Evolutionary conservation across 2,888 invertebrate genomes (phyloP), one percentile per base, ranked within the genome.

Genomic region (Entomobrya multifasciata): DNA sequence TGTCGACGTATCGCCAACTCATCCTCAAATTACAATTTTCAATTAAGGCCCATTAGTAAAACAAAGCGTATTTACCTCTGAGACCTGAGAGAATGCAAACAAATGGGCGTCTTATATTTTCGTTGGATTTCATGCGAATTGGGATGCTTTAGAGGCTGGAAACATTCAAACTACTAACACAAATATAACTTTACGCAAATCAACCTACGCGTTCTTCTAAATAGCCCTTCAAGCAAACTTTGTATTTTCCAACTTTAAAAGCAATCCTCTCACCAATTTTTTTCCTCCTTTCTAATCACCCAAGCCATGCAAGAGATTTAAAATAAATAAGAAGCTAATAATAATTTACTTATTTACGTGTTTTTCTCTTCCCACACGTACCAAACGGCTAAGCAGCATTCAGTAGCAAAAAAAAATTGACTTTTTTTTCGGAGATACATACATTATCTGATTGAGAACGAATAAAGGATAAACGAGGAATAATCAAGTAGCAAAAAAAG

Each of bases 41-140:
- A 78, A 78, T 78, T 78, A 78, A 62, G 60, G 47, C 62, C 78
- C 78, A 78, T 78, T 78, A 78, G 78, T 62, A 60, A 60, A 67
- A 67, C 67, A 67, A 67, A 67, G 67, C 67, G 41, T 67, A 47
- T 67, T 67, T 44, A 67, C 67, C 67, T 67, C 44, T 4, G 30
- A 62, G 62, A 30, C 62, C n/a, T 41, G 30, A n/a, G 6, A 65
- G 44, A 47, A 67, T 67, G 67, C 5, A 67, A 67, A 67, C 67
- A 62, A 62, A 27, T 62, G 62, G 62, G 62, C 72, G 49, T 72
- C 44, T 70, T 70, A 41, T 41, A n/a, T n/a, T 11, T 20, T 6
- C 22, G 22, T 47, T 44, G 13, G 0, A n/a, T 65, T 36, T 36
- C 4, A 10, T 36, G 65, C 5, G n/a, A n/a, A n/a, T n/a, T n/a